Percentiles rank a stretch among this genome's conserved stretches.
Conservation (phyloP, 1,140 invertebrate genomes). For the Drosophila murphyi region DNA sequence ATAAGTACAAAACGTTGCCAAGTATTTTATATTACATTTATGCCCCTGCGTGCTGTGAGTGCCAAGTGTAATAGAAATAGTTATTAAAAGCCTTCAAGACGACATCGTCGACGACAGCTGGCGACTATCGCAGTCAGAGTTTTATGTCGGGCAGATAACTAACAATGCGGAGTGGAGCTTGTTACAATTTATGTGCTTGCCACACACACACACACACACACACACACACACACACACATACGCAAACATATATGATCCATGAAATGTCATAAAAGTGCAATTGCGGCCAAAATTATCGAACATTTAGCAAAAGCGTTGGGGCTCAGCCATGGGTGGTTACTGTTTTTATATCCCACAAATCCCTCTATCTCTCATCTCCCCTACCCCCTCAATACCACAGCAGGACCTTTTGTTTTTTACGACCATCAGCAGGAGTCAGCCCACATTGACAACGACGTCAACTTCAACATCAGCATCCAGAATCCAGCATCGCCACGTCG, state of each 20-base stretch:
- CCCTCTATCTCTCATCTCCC: neutral
- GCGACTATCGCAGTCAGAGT: slow-evolving; percentile 45
- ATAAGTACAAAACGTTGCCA: slow-evolving; percentile 74
- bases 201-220: slow-evolving; percentile 19
- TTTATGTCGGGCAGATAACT: slow-evolving; percentile 54
- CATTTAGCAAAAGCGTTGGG: slow-evolving; percentile 75
- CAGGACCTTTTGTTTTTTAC: slow-evolving; percentile 74
- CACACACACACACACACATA: too few relatives aligned
- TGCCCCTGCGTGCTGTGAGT: slow-evolving; percentile 65
- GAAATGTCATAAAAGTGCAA: slow-evolving; percentile 78
- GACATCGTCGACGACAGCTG: slow-evolving; percentile 54
- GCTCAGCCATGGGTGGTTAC: slow-evolving; percentile 70
- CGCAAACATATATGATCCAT: slow-evolving; percentile 61
- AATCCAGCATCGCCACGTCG: slow-evolving; percentile 24
- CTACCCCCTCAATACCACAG: neutral
- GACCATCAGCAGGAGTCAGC: slow-evolving; percentile 55
- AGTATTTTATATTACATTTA: slow-evolving; percentile 49
- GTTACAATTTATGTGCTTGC: slow-evolving; percentile 69
- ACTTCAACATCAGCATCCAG: slow-evolving; percentile 1
- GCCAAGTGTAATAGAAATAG: slow-evolving; percentile 80
- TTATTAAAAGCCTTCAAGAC: slow-evolving; percentile 68
- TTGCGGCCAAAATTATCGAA: slow-evolving; percentile 80
- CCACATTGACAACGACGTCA: slow-evolving; percentile 20
- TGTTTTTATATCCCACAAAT: slow-evolving; percentile 49
- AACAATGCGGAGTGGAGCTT: slow-evolving; percentile 31